Base-by-base conservation (phyloP, 2,888 invertebrate genomes). In the Tenodera sinensis region DNA sequence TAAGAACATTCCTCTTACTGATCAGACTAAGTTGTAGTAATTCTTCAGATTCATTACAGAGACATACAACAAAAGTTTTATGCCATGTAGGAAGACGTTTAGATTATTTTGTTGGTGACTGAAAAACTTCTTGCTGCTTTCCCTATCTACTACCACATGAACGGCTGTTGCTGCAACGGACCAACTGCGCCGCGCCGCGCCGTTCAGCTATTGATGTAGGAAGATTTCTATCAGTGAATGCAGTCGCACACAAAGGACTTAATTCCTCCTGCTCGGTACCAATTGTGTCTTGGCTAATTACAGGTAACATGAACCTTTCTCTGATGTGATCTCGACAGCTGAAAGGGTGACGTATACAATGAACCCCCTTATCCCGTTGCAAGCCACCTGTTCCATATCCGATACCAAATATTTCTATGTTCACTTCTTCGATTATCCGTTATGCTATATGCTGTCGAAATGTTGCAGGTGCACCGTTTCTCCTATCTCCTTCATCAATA, bases 281-380 rank as follows among this genome's bases (percentile, higher is more conserved):
- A 92, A 91, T 91, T 91, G 91, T 91, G 91, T 89, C 92, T 92
- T 91, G 42, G n/a, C 87, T 87, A 87, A 87, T 87, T 87, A 87
- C 82, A 87, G 87, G 87, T 87, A 87, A 87, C 87, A 34, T 34
- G 87, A 87, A 28, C 25, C 81, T 81, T 86, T 81, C 54, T 14
- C 47, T 85, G 87, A 87, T 87, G 83, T 71, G 28, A 87, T 87
- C 87, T 82, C 71, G 82, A 87, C 87, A 87, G 83, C 87, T 83
- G 34, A 87, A 85, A 85, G n/a, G 47, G 83, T 83, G 83, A 28
- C 28, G 83, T 27, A 20, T 25, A 71, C 54, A 71, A 71, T 71
- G 42, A 42, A 71, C 20, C 54, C 54, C 54, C 54, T 8, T 71
- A 20, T 71, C 54, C 25, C 20, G 54, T 71, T 20, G 20, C 54